phyloP scores from a whole-genome alignment of 2,113 vertebrate species.

The Sander vitreus region DNA sequence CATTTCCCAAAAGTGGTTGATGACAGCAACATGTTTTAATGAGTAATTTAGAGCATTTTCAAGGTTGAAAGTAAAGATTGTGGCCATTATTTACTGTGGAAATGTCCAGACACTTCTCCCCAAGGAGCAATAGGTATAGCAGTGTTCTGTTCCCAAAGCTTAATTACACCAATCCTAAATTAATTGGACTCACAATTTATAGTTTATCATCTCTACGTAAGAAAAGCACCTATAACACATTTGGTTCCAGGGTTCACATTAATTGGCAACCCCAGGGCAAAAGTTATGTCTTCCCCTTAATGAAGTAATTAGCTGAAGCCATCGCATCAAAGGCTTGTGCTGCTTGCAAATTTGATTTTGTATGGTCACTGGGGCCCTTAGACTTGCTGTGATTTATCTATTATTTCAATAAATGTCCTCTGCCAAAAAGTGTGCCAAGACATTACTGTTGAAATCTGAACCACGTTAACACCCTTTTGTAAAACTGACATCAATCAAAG shows the following conservation, averaged over 20 bases:
- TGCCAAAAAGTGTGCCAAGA: slow-evolving; percentile 53
- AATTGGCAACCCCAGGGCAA: slow-evolving; percentile 73
- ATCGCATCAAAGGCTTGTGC: slow-evolving; percentile 53
- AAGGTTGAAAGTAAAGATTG: slow-evolving; percentile 56
- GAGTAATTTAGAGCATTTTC: slow-evolving; percentile 47
- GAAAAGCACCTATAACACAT: slow-evolving; percentile 71
- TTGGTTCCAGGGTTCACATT: slow-evolving; percentile 62
- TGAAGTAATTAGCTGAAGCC: slow-evolving; percentile 79
- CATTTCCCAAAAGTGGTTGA: slow-evolving; percentile 39
- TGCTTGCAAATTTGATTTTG: slow-evolving; percentile 71
- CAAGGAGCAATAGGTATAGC: slow-evolving; percentile 56
- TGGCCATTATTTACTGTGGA: slow-evolving; percentile 58
- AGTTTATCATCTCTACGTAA: slow-evolving; percentile 66
- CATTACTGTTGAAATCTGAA: slow-evolving; percentile 40
- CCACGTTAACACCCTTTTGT: slow-evolving; percentile 30
- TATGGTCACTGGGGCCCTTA: slow-evolving; percentile 49
- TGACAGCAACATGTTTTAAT: slow-evolving; percentile 59
- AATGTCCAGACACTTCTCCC: slow-evolving; percentile 41
- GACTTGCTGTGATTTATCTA: slow-evolving; percentile 30
- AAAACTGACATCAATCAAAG: slow-evolving; percentile 30
- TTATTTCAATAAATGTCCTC: slow-evolving; percentile 45
- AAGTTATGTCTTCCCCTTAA: slow-evolving; percentile 75
- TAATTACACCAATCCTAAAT: slow-evolving; percentile 76
- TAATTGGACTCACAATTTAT: slow-evolving; percentile 74
- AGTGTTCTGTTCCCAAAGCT: slow-evolving; percentile 49